Percentiles rank a stretch among this genome's conserved stretches.
Evolutionary conservation across 2,113 vertebrate species (phyloP).

Genomic region (Bubo blakistoni): DNA sequence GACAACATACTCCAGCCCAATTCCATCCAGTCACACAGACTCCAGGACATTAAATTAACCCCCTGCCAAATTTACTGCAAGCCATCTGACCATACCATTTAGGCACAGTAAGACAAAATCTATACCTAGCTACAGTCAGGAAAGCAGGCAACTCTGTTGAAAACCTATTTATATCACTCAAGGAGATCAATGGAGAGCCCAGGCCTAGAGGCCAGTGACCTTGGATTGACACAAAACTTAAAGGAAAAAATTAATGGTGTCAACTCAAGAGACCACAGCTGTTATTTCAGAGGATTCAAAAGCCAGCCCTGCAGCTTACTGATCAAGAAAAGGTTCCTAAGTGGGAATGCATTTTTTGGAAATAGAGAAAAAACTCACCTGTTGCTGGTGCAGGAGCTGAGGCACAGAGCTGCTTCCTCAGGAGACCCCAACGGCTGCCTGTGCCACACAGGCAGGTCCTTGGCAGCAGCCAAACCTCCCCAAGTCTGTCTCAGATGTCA

Average conservation of each 20-base stretch:
- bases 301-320: background rate
- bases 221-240: slow-evolving; percentile 29
- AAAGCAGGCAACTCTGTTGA: slow-evolving; percentile 13
- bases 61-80: slow-evolving; percentile 6
- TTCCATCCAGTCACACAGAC: background rate
- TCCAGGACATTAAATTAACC: background rate
- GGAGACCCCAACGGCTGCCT: background rate
- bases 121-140: background rate
- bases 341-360: background rate
- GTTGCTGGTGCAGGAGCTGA: background rate
- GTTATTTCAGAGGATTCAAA: background rate
- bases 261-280: background rate
- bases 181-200: slow-evolving; percentile 30
- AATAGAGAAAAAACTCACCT: background rate
- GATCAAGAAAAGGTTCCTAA: background rate
- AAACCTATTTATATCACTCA: slow-evolving; percentile 39
- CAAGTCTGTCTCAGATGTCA: background rate
- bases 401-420: background rate
- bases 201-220: background rate
- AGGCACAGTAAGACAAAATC: slow-evolving; percentile 30
- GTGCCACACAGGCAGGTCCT: background rate
- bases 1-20: background rate
- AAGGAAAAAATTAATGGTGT: slow-evolving; percentile 10
- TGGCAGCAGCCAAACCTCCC: background rate
- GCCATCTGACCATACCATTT: slow-evolving; percentile 16